Base-by-base conservation (phyloP, 2,888 invertebrate genomes). In the Drosophila mimetica region DNA sequence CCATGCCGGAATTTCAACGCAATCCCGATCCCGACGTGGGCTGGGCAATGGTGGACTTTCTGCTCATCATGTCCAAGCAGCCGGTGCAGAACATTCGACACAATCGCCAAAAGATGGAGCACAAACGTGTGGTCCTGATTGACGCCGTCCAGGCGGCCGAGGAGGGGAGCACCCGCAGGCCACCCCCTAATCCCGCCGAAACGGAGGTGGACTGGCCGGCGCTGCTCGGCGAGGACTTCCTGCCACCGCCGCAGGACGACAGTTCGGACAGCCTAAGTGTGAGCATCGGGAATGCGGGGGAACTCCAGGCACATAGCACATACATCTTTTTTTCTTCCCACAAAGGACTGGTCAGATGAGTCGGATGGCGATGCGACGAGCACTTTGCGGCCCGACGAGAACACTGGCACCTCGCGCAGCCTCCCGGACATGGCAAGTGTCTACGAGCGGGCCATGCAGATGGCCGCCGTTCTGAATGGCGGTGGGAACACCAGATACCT, bases 1-100 rank as follows among this genome's bases (percentile, higher is more conserved):
- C 80, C 0, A 77, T 90, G 65, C 88, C 89, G 0, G 63, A 80
- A 0, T 90, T 89, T 74, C 57, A 77, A n/a, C 77, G 86, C 14
- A 90, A 90, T 46, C 86, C 89, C 58, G 89, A 91, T 70, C 78
- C 89, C 41, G 93, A 93, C 76, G 78, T 93, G 1, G 92, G 93
- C 67, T 93, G 93, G 93, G 90, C 92, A 0, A 61, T 93, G 36
- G 70, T 93, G 6, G 92, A 92, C 20, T 89, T 93, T 13, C 71
- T 93, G 4, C 72, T 93, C 2, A 82, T 91, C 66, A 73, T 93
- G 9, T 90, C 93, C 0, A 75, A 89, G 44, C 90, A 89, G 75
- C 92, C 92, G 0, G 85, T 91, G 2, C 90, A 88, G 4, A 88
- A 87, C 4, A 65, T 91, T 11, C 82, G 87, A 1, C 77, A 71